phyloP scores from a whole-genome alignment of 2,113 vertebrate species.

The Condylura cristata region DNA sequence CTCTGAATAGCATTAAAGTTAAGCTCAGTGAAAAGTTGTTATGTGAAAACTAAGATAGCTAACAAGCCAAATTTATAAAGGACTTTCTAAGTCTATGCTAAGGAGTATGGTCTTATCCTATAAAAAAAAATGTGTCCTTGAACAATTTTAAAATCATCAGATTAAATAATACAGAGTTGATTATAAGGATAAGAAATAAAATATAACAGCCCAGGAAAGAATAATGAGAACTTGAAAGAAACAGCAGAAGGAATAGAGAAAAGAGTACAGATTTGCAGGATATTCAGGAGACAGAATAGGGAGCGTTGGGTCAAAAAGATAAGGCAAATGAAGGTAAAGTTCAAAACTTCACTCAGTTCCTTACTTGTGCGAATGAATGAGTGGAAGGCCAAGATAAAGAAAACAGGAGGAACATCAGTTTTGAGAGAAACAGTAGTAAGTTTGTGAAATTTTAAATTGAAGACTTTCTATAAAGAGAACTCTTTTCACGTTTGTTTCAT shows the following conservation, averaged over 20 bases:
- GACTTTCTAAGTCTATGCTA: background rate
- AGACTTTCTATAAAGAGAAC: constrained; percentile 19
- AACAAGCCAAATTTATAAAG: constrained; percentile 27
- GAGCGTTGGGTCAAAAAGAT: background rate
- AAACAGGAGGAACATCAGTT: background rate
- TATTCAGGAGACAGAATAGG: constrained; percentile 2
- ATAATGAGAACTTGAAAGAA: constrained; percentile 20
- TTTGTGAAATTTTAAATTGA: constrained; percentile 41
- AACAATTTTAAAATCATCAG: constrained; percentile 5
- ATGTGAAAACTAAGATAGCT: background rate
- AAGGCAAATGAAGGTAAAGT: background rate
- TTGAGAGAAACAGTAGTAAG: background rate
- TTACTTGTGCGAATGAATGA: constrained; percentile 20
- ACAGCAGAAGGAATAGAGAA: background rate
- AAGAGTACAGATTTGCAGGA: constrained; percentile 2
- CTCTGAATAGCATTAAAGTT: background rate
- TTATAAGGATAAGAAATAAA: constrained; percentile 32
- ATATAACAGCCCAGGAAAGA: constrained; percentile 14
- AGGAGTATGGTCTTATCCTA: background rate
- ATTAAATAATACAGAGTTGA: constrained; percentile 38
- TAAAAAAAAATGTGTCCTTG: background rate
- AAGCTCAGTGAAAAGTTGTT: background rate
- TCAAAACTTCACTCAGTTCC: background rate
- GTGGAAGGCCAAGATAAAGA: background rate
- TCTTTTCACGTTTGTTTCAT: background rate